Percentiles rank a stretch among this genome's conserved stretches.
Conservation (phyloP, 1,140 invertebrate species). For the Trichonephila clavipes region DNA sequence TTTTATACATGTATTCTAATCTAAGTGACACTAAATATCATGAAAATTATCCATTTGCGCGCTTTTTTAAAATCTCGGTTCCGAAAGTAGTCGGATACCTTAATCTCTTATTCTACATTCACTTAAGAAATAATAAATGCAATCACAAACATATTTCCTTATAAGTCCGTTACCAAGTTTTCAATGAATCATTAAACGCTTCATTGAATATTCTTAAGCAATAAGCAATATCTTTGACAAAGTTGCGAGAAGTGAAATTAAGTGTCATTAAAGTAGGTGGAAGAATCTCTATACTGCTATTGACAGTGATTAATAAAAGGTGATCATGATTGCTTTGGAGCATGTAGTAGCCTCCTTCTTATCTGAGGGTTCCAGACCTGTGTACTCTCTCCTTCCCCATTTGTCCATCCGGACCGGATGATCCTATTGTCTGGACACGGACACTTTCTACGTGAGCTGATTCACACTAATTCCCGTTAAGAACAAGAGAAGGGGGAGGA, state of each 20-base stretch:
- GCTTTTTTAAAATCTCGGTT: too few relatives aligned
- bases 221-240: neutral
- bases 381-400: conserved; percentile 23
- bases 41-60: too few relatives aligned
- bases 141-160: too few relatives aligned
- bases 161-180: too few relatives aligned
- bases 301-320: conserved; percentile 74
- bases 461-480: conserved; percentile 67
- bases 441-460: conserved; percentile 76
- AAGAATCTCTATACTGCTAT: conserved; percentile 59
- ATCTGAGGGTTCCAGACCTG: conserved; percentile 66
- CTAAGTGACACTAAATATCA: too few relatives aligned
- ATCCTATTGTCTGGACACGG: conserved; percentile 73
- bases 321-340: conserved; percentile 58
- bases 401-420: conserved; percentile 72
- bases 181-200: too few relatives aligned
- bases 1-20: too few relatives aligned
- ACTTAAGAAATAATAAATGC: too few relatives aligned
- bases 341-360: conserved; percentile 62
- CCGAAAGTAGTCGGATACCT: too few relatives aligned
- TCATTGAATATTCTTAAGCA: too few relatives aligned
- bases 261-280: conserved; percentile 34
- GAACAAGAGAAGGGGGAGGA: conserved; percentile 64
- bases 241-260: conserved; percentile 45
- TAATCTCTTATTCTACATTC: too few relatives aligned